These are phyloP conservation scores for Rhagoletis zephyria DNA, from an alignment of 1,140 invertebrate species.

Conservation along the genomic window DNA sequence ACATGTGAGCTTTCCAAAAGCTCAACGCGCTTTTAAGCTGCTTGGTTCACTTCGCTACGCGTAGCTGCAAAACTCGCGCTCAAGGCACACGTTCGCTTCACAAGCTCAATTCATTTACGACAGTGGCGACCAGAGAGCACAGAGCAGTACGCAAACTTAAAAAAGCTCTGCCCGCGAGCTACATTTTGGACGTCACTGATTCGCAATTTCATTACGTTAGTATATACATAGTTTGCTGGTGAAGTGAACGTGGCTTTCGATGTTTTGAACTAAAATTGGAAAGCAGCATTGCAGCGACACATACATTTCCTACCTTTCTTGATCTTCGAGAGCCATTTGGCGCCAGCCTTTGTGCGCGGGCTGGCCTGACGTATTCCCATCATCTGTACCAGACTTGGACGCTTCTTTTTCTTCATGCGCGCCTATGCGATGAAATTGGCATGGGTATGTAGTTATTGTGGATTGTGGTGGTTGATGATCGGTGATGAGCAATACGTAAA, in stretches of 20 bases:
- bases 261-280: slow-evolving; percentile 35
- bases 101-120: background rate
- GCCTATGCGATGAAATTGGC: slow-evolving; percentile 71
- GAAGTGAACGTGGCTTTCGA: slow-evolving; percentile 2
- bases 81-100: slow-evolving; percentile 27
- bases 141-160: too few relatives aligned
- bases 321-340: slow-evolving; percentile 88
- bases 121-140: background rate
- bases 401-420: slow-evolving; percentile 81
- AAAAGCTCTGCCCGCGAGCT: too few relatives aligned
- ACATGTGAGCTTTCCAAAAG: slow-evolving; percentile 42
- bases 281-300: slow-evolving; percentile 66
- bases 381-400: slow-evolving; percentile 86
- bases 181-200: too few relatives aligned
- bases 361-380: slow-evolving; percentile 84
- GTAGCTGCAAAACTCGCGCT: slow-evolving; percentile 57
- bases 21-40: slow-evolving; percentile 35
- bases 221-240: slow-evolving; percentile 2
- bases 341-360: slow-evolving; percentile 85
- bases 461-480: background rate
- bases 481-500: background rate
- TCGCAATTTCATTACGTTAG: too few relatives aligned
- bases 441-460: slow-evolving; percentile 45
- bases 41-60: slow-evolving; percentile 50
- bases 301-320: slow-evolving; percentile 78